Base-by-base conservation (phyloP, 2,797 vertebrate genomes). In the Etheostoma perlongum region DNA sequence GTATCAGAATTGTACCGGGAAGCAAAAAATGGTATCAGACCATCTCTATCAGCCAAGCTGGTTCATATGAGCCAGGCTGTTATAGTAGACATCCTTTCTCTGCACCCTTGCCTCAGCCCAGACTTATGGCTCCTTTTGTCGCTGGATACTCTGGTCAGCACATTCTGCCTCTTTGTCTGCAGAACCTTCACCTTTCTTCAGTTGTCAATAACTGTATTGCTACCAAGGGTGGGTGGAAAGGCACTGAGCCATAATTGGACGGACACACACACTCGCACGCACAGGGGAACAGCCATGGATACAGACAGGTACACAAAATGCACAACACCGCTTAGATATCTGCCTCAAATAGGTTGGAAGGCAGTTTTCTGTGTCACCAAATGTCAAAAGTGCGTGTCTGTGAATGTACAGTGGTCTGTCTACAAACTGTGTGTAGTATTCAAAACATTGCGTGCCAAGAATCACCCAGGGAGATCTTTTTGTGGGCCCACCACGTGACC, bases 391-490 rank as follows among this genome's bases (percentile, higher is more conserved):
- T 25, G 36, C 49, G 42, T 51, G 65, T 59, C 12, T 59, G 55
- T 67, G 23, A 62, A 42, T 71, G 70, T 40, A 62, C 48, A 48
- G 62, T 72, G 62, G 52, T 58, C n/a, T 33, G 65, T 79, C 55
- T 66, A n/a, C 69, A 47, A 51, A 36, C 18, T 53, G 59, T 73
- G 57, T 85, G 67, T 75, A 19, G 25, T 75, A 91, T 87, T 91
- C 40, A 27, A 83, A 90, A 93, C 81, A 94, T 91, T 67, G 93
- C 90, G 76, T 96, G 96, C 93, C 92, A 95, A 65, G 86, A 83
- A 94, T 88, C 88, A 90, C 91, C 89, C 72, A 89, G 88, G 91
- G 90, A 87, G 65, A 87, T 77, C 68, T 89, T 87, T 85, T 81
- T 88, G 88, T 89, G 91, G 87, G 36, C 55, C 75, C 80, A 80